Base-by-base conservation (phyloP, 1,140 invertebrate species). In the Cyclargus thomasi region DNA sequence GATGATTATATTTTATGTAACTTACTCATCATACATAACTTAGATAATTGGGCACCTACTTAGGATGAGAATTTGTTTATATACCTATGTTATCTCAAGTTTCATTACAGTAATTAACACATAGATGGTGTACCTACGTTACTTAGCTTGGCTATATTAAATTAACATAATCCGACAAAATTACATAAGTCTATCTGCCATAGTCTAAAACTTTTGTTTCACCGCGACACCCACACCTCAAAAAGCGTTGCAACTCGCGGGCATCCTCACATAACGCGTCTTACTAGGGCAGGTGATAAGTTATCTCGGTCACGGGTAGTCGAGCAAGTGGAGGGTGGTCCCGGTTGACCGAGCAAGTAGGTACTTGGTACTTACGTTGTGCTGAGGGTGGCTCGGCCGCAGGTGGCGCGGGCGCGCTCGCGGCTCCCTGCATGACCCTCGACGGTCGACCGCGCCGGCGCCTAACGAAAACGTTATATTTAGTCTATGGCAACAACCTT, bases 351-450 rank as follows among this genome's bases (percentile, higher is more conserved):
- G 11, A 21, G 20, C 36, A 20, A 29, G 16, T 53, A 23, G 20
- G 35, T 53, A 23, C 1, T 53, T 62, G 29, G 8, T 63, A 86
- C 86, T 86, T 71, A 89, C 86, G 85, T 82, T 86, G 80, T 16
- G 80, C 69, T 53, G 80, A 70, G 21, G 85, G 85, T 53, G 85
- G 79, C 68, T 87, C 85, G 57, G 85, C 86, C 80, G 86, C 86
- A 72, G 86, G 80, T 35, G 86, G 78, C 79, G 86, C 86, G 75
- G 81, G 83, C 62, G 81, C 83, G 72, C 62, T 79, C 36, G 86
- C 83, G 35, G 86, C 86, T 68, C 86, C 86, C 83, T 89, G 86
- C 86, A 89, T 89, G 76, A 79, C 86, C 83, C 83, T 82, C 79
- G 79, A 80, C 75, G 77, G 70, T 64, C 80, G 77, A 76, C 85